Base-by-base conservation (phyloP, 2,113 vertebrate genomes). In the Triplophysa tibetana region DNA sequence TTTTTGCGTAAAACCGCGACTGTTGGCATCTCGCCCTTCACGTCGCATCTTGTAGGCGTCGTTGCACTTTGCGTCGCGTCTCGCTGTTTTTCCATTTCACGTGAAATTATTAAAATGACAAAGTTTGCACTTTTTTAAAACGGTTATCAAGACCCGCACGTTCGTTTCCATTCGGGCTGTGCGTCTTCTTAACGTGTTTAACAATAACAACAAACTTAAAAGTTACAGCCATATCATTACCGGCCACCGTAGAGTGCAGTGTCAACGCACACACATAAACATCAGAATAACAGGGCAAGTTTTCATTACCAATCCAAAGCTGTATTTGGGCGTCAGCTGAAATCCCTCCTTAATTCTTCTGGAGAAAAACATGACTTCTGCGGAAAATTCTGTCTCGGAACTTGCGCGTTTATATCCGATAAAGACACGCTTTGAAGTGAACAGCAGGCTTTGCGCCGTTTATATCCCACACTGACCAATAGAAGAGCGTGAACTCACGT, bases 281-380 rank as follows among this genome's bases (percentile, higher is more conserved):
- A 72, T 72, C 38, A 60, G 6, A 73, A 52, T 11, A 10, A 64
- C 50, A 21, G 52, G 17, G 14, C 5, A 17, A 52, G 16, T 67
- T 56, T 75, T 91, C 13, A 54, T 77, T 65, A 77, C 75, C 93
- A 82, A 89, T 91, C 90, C 85, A 85, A 87, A 43, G 90, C 75
- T 88, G 83, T 93, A 93, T 88, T 93, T 93, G 50, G 91, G 88
- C 77, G 87, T 91, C 84, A 90, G 87, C 45, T 76, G 89, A 75
- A 86, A 88, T 81, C 84, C 90, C 76, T 91, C 90, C 81, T 93
- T 93, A 81, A 83, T 84, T 83, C 88, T 90, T 82, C 88, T 89
- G 86, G 91, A 91, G 87, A 92, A 94, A 65, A 77, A 77, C 75
- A 77, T 77, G 9, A 77, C 24, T 65, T 77, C 26, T 52, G 45